Evolutionary conservation across 2,797 vertebrate species (phyloP), one percentile per base, ranked within the genome.

Genomic region (Odontamblyopus lacepedii): DNA sequence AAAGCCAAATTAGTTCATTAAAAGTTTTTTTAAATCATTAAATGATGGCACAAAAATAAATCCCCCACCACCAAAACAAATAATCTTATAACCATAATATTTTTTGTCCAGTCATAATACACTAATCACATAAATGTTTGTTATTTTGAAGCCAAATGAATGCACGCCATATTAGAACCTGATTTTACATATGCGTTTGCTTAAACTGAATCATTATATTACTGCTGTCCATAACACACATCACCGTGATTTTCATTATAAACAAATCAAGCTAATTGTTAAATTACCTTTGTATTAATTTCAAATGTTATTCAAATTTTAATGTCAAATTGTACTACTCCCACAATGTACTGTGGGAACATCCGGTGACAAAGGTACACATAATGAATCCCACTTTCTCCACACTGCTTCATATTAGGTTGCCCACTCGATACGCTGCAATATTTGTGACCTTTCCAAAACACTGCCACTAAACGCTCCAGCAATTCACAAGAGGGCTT

Each of bases 361-460:
- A 75, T 44, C 73, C 74, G 72, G 61, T 50, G 38, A 75, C 61
- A 86, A 72, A 85, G 74, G 73, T 73, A 80, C 62, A 57, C 69
- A 85, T 74, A 63, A 83, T 63, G 72, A 70, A 73, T 62, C 67
- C 82, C 72, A 73, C 63, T 63, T 74, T 70, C 70, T 77, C 82
- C 82, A 85, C 82, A 77, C 74, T 84, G 86, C 81, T 83, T 78
- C 84, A 78, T 73, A 73, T 81, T 76, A 76, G 70, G 67, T 81
- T 74, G 75, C 78, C 76, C 77, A 59, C 73, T 79, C 76, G 81
- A 71, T 84, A 85, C 78, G 64, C 65, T 51, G 27, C 68, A 78
- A 81, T 81, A 72, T 70, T 74, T 83, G 66, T 78, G 74, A 84
- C 84, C 81, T 84, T 84, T 81, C 70, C 23, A 69, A 76, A 85